A percentile compares a stretch with the other conserved stretches of the same genome.
Conservation (phyloP, 2,888 invertebrate genomes). For the Trachelus iudaicus region DNA sequence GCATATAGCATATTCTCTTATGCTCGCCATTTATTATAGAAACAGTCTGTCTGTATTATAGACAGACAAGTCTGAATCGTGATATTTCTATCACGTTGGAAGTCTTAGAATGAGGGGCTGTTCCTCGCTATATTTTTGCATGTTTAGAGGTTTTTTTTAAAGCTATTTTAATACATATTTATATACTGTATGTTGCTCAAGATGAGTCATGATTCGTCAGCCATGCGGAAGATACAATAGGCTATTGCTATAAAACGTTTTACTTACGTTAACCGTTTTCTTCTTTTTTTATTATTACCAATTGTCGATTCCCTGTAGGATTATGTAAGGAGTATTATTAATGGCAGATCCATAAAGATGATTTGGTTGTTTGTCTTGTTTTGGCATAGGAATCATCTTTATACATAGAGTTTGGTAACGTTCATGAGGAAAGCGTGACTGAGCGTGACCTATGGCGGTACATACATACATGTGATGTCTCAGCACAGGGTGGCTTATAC, state of each 20-base stretch:
- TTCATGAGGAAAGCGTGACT: neutral
- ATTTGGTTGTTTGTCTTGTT: neutral
- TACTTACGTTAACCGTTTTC: neutral
- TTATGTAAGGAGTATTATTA: neutral
- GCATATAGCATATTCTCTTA: too few relatives aligned
- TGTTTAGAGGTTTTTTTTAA: neutral
- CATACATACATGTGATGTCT: neutral
- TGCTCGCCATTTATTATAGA: neutral
- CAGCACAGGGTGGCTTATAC: neutral
- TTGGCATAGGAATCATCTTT: neutral
- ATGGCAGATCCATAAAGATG: neutral
- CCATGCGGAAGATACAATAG: neutral
- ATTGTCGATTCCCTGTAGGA: neutral
- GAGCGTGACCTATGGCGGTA: neutral
- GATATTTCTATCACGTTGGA: neutral
- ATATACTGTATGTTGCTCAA: neutral
- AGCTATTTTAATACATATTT: neutral
- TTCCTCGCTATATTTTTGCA: neutral
- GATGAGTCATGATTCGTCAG: neutral
- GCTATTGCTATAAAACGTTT: neutral
- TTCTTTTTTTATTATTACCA: neutral
- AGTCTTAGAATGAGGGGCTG: neutral
- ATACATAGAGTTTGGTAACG: neutral
- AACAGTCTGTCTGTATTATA: neutral
- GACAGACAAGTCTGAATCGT: neutral